Evolutionary conservation across 2,888 invertebrate species (phyloP).

Genomic region (Hymenopus coronatus): DNA sequence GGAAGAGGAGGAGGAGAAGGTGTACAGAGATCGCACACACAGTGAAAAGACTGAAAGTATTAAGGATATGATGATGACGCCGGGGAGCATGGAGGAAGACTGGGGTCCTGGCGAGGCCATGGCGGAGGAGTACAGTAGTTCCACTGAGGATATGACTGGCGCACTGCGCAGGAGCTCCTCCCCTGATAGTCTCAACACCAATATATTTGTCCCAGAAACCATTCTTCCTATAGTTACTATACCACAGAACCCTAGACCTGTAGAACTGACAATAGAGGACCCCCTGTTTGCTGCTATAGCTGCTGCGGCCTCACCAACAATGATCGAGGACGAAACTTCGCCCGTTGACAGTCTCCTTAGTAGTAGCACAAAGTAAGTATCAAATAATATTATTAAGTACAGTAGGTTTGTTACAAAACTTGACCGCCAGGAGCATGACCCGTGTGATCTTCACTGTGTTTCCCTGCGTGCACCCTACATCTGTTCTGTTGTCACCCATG

Average conservation of each 20-base stretch:
- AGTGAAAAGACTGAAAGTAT: slow-evolving; percentile 48
- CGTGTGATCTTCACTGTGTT: too few relatives aligned
- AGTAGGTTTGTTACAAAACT: too few relatives aligned
- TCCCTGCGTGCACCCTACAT: too few relatives aligned
- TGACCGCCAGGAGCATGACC: too few relatives aligned
- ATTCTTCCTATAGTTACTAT: background rate
- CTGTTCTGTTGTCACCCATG: too few relatives aligned
- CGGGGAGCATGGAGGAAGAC: slow-evolving; percentile 47
- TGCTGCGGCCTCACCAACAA: slow-evolving; percentile 61
- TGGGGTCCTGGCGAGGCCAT: slow-evolving; percentile 63
- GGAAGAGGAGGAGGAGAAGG: slow-evolving; percentile 68
- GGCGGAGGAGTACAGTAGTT: slow-evolving; percentile 55
- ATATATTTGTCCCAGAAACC: background rate
- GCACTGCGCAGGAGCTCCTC: background rate
- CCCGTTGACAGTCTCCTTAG: slow-evolving; percentile 77
- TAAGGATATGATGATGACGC: slow-evolving; percentile 19
- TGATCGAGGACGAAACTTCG: slow-evolving; percentile 79
- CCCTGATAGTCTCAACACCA: slow-evolving; percentile 14
- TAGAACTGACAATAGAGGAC: slow-evolving; percentile 66
- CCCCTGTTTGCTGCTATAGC: slow-evolving; percentile 72
- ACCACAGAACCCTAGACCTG: slow-evolving; percentile 41
- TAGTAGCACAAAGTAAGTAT: slow-evolving; percentile 48
- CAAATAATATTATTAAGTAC: too few relatives aligned
- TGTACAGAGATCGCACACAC: slow-evolving; percentile 65
- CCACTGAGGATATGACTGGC: slow-evolving; percentile 50